Conservation (phyloP, 2,888 invertebrate genomes). For the Monoplex corrugatus region DNA sequence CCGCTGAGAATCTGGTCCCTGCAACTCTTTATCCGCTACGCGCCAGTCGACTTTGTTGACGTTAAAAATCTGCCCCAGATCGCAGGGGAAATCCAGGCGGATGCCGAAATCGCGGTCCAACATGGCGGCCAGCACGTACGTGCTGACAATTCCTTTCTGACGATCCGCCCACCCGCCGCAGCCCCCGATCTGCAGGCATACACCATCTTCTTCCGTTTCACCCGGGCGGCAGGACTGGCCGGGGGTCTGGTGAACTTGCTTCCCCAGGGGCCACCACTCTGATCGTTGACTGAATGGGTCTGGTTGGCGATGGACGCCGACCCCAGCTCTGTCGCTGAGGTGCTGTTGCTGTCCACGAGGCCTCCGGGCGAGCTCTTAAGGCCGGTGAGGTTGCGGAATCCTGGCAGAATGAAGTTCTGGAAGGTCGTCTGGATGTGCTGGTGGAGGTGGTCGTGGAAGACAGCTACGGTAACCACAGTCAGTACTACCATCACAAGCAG, state of each 20-base stretch:
- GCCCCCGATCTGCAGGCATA: background rate
- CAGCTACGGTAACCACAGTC: background rate
- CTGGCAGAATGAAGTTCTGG: background rate
- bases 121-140: slow-evolving; percentile 54
- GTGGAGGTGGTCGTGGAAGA: background rate
- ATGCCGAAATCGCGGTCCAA: slow-evolving; percentile 56
- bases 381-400: background rate
- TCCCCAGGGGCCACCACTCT: too few species aligned
- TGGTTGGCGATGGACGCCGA: background rate
- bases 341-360: background rate
- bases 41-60: slow-evolving; percentile 43
- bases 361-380: background rate
- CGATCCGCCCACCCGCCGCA: slow-evolving; percentile 62
- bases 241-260: background rate
- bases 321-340: too few species aligned
- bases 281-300: too few species aligned
- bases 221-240: background rate
- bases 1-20: background rate
- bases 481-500: background rate
- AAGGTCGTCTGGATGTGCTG: background rate
- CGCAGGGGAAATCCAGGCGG: slow-evolving; percentile 55
- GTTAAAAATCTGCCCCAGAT: slow-evolving; percentile 45
- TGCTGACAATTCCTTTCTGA: slow-evolving; percentile 57
- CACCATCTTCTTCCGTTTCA: slow-evolving; percentile 6
- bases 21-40: slow-evolving; percentile 15